Conservation (phyloP, 2,888 invertebrate species). For the Leptopilina myrica region DNA sequence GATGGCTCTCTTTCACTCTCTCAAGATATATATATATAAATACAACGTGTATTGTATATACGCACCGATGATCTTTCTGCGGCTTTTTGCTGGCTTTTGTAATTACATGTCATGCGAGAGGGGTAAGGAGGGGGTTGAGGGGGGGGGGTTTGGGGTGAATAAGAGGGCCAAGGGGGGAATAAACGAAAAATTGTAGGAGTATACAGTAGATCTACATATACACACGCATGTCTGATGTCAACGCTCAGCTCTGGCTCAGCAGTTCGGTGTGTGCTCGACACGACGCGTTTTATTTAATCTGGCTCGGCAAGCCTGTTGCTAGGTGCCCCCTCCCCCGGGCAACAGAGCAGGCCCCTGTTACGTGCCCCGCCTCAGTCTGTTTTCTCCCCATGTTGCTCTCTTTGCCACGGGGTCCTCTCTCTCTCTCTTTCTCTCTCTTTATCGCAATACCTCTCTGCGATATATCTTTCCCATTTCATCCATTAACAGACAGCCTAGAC, state of each 20-base stretch:
- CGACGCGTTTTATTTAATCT: constrained; percentile 75
- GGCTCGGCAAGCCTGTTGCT: constrained; percentile 73
- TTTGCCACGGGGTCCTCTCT: constrained; percentile 52
- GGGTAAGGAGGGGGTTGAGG: too few species aligned
- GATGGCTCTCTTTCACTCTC: background rate
- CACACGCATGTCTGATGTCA: constrained; percentile 65
- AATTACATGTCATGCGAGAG: background rate
- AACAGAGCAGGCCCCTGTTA: constrained; percentile 48
- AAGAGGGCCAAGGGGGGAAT: background rate
- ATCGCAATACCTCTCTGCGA: constrained; percentile 56
- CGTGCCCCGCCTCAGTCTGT: constrained; percentile 65
- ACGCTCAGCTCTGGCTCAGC: constrained; percentile 62
- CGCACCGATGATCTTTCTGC: constrained; percentile 23
- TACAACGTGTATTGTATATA: too few species aligned
- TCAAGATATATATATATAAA: constrained; percentile 36
- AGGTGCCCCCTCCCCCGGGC: constrained; percentile 71
- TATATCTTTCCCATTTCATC: constrained; percentile 54
- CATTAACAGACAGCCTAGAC: constrained; percentile 58
- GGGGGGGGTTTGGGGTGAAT: too few species aligned
- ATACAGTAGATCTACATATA: constrained; percentile 30
- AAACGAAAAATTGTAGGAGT: constrained; percentile 41
- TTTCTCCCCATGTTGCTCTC: constrained; percentile 50
- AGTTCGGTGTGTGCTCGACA: constrained; percentile 64
- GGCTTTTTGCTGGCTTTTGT: background rate
- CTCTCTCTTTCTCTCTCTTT: constrained; percentile 48